Base-by-base conservation (phyloP, 2,797 vertebrate genomes). In the Spondyliosoma cantharus region DNA sequence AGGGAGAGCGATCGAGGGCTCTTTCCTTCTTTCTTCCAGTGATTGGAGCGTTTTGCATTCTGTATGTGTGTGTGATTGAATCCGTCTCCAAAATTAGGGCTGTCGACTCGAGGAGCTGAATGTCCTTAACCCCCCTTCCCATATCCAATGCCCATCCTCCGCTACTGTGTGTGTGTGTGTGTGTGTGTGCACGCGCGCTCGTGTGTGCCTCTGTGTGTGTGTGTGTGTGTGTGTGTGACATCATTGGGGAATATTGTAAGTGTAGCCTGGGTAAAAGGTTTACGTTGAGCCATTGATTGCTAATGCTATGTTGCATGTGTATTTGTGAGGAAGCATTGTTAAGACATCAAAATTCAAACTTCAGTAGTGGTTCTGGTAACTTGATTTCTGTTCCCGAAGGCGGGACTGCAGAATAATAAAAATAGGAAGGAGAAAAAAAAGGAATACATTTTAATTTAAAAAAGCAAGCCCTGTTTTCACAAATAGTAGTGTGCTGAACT, bases 41-140 rank as follows among this genome's bases (percentile, higher is more conserved):
- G 98, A 99, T 98, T 99, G 97, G 97, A 97, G 96, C 96, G 92
- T 96, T 98, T 97, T 96, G 93, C 97, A 97, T 98, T 97, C 96
- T 96, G 96, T 96, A 94, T 90, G 87, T 95, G 96, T 96, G 96
- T 94, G 95, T 98, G 98, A 99, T 98, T 99, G 97, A 97, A 98
- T 96, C 96, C 94, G 97, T 97, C 96, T 97, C 96, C 96, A 95
- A 97, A 97, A 98, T 98, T 97, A 98, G 96, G 96, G 95, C 96
- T 98, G 97, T 95, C 97, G 97, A 97, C 97, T 97, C 92, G 94
- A 96, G 94, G 95, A 97, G 96, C 93, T 97, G 96, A 94, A 95
- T 95, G 96, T 95, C 95, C 96, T 97, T 97, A 96, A 96, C 93
- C 92, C 92, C 88, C 85, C 86, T 81, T 81, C 85, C 85, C 79